Evolutionary conservation across 1,140 invertebrate genomes (phyloP).

Genomic region (Archivesica marissinica): DNA sequence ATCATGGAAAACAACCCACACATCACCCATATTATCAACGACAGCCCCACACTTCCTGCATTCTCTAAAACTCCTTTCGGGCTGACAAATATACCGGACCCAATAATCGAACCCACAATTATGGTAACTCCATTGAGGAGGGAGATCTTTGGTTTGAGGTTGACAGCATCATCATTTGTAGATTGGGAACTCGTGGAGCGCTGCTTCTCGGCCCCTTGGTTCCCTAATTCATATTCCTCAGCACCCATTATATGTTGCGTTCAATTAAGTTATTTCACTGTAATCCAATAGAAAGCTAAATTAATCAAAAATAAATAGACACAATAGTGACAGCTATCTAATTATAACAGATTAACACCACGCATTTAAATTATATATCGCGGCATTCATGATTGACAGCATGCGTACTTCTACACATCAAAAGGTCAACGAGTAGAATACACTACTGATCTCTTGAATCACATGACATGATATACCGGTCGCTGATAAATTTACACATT

Average conservation of each 20-base stretch:
- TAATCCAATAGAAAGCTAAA: too few species aligned
- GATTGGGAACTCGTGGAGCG: constrained; percentile 2
- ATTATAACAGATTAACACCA: too few species aligned
- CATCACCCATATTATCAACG: constrained; percentile 91
- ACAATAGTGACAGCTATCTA: too few species aligned
- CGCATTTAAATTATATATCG: too few species aligned
- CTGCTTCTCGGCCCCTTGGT: neutral
- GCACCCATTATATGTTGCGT: constrained; percentile 21
- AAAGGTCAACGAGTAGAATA: too few species aligned
- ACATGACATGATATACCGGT: too few species aligned
- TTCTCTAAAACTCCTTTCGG: constrained; percentile 94
- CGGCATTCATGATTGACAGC: too few species aligned
- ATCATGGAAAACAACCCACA: constrained; percentile 93
- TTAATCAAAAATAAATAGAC: too few species aligned
- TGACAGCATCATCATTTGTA: constrained; percentile 65
- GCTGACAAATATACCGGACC: constrained; percentile 97
- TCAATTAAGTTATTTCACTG: too few species aligned
- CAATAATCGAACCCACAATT: constrained; percentile 83
- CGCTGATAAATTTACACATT: too few species aligned
- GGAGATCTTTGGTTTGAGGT: constrained; percentile 80
- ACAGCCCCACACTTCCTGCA: constrained; percentile 94
- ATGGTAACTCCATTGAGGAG: constrained; percentile 81
- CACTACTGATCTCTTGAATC: too few species aligned
- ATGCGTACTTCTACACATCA: too few species aligned
- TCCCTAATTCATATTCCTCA: neutral